Base-by-base conservation (phyloP, 2,888 invertebrate species). In the Melieria omissa region DNA sequence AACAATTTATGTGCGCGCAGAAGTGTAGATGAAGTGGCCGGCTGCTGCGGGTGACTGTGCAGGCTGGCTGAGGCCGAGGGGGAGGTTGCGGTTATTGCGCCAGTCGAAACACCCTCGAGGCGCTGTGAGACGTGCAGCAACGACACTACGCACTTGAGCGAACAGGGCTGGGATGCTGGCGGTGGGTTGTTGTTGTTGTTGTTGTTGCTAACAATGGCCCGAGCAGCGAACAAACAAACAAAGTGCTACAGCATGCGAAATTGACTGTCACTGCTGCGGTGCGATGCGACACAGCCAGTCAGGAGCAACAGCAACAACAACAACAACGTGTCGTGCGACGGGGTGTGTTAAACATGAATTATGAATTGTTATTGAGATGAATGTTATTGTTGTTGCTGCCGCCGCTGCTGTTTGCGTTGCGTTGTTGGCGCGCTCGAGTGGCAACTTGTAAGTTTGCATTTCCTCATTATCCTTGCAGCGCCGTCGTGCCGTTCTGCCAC, bases 301-400 rank as follows among this genome's bases (percentile, higher is more conserved):
- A 69, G 52, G 68, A 68, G 52, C 8, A 44, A 16, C 44, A 44
- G 10, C 44, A 67, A 67, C 60, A 67, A 55, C 46, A 55, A 55
- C n/a, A 65, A 65, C 65, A 55, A 46, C 16, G 60, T 77, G 69
- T 65, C 54, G 67, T 52, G 44, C 10, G 66, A n/a, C 29, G 74
- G 62, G 68, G 75, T 80, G 80, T 81, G 82, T 82, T 84, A 84
- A 85, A 84, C 85, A 86, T 86, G 86, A 86, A 86, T 86, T 86
- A 86, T 86, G 86, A 86, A 86, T 86, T 86, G 85, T 84, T 86
- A 85, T 72, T 72, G 46, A 60, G 60, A 85, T 84, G 85, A 84
- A 83, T 85, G 83, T 82, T 81, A 82, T 83, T 83, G 85, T 84
- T 83, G 83, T 75, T 79, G 80, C 75, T 82, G 74, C 76, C 76